A percentile compares a stretch with the other conserved stretches of the same genome.
Evolutionary conservation across 2,797 vertebrate species (phyloP).

Genomic region (Coilia nasus): DNA sequence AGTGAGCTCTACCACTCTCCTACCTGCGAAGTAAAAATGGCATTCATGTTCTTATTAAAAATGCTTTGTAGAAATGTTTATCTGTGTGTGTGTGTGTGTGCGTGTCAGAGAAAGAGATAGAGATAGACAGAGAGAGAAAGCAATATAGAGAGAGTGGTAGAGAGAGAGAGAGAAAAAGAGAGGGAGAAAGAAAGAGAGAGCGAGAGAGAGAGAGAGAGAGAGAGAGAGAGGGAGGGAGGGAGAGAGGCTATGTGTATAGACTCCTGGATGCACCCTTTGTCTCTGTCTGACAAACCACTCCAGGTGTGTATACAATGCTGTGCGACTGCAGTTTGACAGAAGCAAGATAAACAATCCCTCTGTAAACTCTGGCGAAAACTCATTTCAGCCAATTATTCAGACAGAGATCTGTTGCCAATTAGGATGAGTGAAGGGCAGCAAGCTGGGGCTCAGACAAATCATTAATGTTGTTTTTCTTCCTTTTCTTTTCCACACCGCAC

Average conservation of each 20-base stretch:
- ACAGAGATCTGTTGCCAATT: conserved; percentile 56
- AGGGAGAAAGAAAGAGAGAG: no score
- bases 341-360: conserved; percentile 52
- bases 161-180: no score
- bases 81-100: not conserved
- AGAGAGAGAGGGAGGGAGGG: no score
- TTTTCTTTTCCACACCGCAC: not conserved
- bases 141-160: no score
- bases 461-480: conserved; percentile 58
- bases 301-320: not conserved
- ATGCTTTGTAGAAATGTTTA: not conserved
- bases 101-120: no score
- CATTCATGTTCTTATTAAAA: not conserved
- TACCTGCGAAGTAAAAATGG: not conserved
- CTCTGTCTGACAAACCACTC: conserved; percentile 39
- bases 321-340: conserved; percentile 43
- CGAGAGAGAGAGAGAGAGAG: no score
- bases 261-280: conserved; percentile 11
- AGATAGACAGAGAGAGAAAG: no score
- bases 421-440: conserved; percentile 57
- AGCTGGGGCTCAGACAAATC: conserved; percentile 58
- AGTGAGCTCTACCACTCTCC: not conserved
- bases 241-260: not conserved
- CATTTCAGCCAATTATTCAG: conserved; percentile 62
- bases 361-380: conserved; percentile 54